Base-by-base conservation (phyloP, 1,140 invertebrate species). In the Drosophila nebulosa region DNA sequence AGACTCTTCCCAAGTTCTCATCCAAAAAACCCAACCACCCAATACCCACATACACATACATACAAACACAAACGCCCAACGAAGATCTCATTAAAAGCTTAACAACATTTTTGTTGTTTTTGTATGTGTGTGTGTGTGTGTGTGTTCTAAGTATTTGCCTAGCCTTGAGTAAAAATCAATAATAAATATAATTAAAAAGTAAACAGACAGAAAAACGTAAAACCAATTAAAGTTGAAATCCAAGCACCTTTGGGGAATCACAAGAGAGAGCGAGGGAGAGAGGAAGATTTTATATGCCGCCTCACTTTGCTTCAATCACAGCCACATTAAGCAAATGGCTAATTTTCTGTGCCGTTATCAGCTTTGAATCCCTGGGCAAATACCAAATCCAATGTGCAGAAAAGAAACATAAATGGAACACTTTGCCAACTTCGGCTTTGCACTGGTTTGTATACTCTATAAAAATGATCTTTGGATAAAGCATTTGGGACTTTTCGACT, bases 261-360 rank as follows among this genome's bases (percentile, higher is more conserved):
- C 5, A n/a, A 32, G 12, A 32, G n/a, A n/a, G n/a, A n/a, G n/a
- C n/a, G n/a, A n/a, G n/a, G n/a, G n/a, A n/a, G n/a, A n/a, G n/a
- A n/a, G n/a, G n/a, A n/a, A n/a, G 53, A 56, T 21, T 16, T 46
- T 16, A 46, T 18, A 46, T 18, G 16, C 39, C 39, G 21, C 18
- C 9, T 64, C 30, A 55, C 26, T 55, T 35, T 18, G 9, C 22
- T 22, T 85, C 81, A 85, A 85, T 86, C 78, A 78, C 77, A 77
- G 75, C 55, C 66, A 80, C 80, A 85, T 85, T 85, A 85, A 57
- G 74, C 69, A 85, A 85, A 85, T 85, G 80, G 80, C 63, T 85
- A 86, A 75, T 85, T 79, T 79, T 68, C 64, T 57, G 51, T 73
- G 51, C 56, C 32, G 56, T 60, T 75, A 64, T 74, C 72, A 74